Evolutionary conservation across 2,888 invertebrate genomes (phyloP).

Genomic region (Andricus quercusramuli): DNA sequence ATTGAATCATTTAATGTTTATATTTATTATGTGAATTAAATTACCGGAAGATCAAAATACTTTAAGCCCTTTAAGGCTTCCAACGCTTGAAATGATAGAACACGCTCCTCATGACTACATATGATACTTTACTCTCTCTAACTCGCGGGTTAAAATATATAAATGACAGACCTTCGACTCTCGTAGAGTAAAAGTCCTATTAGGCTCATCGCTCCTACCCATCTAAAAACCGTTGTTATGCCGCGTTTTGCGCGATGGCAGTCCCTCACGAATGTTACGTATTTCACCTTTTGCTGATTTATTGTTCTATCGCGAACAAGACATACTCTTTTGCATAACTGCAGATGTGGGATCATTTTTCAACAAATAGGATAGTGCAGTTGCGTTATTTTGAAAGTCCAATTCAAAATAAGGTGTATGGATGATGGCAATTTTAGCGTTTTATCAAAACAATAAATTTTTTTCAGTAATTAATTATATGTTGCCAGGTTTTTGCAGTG

Average conservation of each 20-base stretch:
- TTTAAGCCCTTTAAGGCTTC: not conserved
- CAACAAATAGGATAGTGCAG: not conserved
- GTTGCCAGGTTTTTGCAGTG: not conserved
- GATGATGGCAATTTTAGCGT: not conserved
- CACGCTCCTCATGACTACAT: not conserved
- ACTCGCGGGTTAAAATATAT: not conserved
- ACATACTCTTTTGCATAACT: not conserved
- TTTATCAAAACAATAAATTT: not conserved
- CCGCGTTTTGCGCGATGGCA: not conserved
- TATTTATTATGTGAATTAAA: not conserved
- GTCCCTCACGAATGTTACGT: conserved; percentile 1
- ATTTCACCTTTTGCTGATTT: not conserved
- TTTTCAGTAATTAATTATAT: not conserved
- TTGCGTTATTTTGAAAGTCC: too few species aligned
- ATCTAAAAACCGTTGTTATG: conserved; percentile 8
- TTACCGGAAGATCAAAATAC: not conserved
- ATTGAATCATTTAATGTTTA: too few species aligned
- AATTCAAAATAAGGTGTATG: too few species aligned
- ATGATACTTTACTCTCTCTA: not conserved
- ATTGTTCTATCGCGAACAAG: not conserved
- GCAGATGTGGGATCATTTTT: not conserved
- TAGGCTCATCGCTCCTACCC: not conserved
- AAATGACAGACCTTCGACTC: conserved; percentile 10
- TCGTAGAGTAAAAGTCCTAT: not conserved
- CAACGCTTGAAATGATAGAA: not conserved